phyloP scores from a whole-genome alignment of 2,113 vertebrate genomes.

The Ciconia stormi region DNA sequence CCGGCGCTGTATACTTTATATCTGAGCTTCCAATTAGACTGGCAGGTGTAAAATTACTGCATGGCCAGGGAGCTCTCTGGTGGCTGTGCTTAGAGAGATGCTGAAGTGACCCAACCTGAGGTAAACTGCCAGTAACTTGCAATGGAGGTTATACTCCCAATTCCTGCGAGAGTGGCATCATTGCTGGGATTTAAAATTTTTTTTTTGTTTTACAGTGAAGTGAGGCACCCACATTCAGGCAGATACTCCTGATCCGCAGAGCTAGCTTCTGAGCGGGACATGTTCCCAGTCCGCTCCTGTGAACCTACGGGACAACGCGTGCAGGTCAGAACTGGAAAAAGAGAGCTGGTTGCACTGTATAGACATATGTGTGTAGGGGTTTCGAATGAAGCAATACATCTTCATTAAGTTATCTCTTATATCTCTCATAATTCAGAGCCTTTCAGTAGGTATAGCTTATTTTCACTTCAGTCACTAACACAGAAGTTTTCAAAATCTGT shows the following conservation, averaged over 20 bases:
- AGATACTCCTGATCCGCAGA: neutral
- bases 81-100: neutral
- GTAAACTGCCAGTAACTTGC: neutral
- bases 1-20: neutral
- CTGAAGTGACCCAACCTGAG: neutral
- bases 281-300: neutral
- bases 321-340: neutral
- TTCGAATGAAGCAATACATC: neutral
- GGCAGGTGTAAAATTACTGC: neutral
- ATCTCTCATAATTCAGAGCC: neutral
- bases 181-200: neutral
- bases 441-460: neutral
- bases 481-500: neutral
- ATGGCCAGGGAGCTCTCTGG: neutral
- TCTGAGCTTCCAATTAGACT: neutral
- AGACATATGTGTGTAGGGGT: fast-evolving
- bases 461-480: neutral
- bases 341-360: neutral
- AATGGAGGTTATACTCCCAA: neutral
- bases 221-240: fast-evolving
- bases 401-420: neutral
- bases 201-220: neutral
- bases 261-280: too few species aligned
- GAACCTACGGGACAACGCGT: neutral
- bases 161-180: fast-evolving